phyloP scores from a whole-genome alignment of 2,113 vertebrate genomes.

The Athene noctua region DNA sequence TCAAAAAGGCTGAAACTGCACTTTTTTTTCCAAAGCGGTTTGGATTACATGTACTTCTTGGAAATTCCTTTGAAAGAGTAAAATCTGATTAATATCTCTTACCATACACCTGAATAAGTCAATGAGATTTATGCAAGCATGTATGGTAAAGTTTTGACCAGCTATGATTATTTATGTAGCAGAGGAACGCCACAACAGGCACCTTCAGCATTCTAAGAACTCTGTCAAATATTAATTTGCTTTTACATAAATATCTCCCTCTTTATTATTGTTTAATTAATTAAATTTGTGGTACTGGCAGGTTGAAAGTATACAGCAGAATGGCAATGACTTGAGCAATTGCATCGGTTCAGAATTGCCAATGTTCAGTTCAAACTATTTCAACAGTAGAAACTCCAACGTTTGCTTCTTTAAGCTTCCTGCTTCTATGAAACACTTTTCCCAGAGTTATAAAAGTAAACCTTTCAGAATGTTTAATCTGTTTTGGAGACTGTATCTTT shows the following conservation, averaged over 20 bases:
- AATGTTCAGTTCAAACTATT: not conserved
- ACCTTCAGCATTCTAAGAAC: not conserved
- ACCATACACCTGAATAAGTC: not conserved
- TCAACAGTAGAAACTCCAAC: not conserved
- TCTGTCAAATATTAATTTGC: not conserved
- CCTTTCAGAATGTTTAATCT: not conserved
- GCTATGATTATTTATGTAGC: not conserved
- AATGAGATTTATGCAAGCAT: not conserved
- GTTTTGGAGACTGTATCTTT: not conserved
- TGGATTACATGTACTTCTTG: not conserved
- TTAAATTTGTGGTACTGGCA: not conserved
- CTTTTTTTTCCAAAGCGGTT: not conserved
- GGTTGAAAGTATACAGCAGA: not conserved
- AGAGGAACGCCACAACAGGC: not conserved
- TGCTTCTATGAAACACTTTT: not conserved
- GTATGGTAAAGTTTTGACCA: not conserved
- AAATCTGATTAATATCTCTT: not conserved
- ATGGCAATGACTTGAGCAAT: not conserved
- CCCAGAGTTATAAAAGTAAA: not conserved
- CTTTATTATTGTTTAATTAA: not conserved
- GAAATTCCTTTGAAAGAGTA: not conserved
- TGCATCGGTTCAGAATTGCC: not conserved
- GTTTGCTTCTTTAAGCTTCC: not conserved
- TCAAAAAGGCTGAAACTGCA: not conserved
- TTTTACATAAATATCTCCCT: not conserved